phyloP scores from a whole-genome alignment of 1,140 invertebrate species.

The Cydia amplana region DNA sequence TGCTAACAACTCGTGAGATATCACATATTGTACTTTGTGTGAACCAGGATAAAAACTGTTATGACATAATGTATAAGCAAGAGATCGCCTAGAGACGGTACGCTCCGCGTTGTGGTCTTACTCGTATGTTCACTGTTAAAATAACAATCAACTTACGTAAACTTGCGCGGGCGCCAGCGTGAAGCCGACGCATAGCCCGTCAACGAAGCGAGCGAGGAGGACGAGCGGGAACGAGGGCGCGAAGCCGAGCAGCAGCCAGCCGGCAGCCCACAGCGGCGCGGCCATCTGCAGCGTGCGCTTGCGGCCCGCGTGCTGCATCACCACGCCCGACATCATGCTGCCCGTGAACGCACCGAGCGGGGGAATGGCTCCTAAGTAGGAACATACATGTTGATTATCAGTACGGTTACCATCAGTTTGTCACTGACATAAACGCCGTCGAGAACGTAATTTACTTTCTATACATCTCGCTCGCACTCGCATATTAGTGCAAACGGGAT shows the following conservation, averaged over 20 bases:
- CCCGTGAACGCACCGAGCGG: constrained; percentile 79
- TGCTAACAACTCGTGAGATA: no score
- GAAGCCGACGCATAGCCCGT: constrained; percentile 82
- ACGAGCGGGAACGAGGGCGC: constrained; percentile 65
- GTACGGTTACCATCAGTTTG: no score
- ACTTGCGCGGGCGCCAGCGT: constrained; percentile 82
- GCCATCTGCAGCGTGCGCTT: constrained; percentile 71
- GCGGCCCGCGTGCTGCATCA: constrained; percentile 77
- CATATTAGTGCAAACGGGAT: no score
- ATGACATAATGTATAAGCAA: no score
- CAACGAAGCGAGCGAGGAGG: constrained; percentile 80
- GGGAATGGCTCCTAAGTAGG: constrained; percentile 76
- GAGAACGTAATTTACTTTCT: no score
- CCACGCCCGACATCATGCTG: constrained; percentile 72
- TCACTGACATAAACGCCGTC: no score
- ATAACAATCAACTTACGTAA: constrained; percentile 76
- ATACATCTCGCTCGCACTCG: no score
- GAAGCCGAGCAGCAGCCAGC: constrained; percentile 79
- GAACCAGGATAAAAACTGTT: no score
- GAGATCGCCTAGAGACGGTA: no score
- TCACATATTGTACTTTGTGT: no score
- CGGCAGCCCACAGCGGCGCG: constrained; percentile 78
- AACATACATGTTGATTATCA: neutral
- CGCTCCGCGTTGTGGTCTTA: no score
- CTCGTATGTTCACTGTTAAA: no score